These are phyloP conservation scores for Octomys mimax DNA, from an alignment of 2,797 vertebrate species.

Conservation along the genomic window DNA sequence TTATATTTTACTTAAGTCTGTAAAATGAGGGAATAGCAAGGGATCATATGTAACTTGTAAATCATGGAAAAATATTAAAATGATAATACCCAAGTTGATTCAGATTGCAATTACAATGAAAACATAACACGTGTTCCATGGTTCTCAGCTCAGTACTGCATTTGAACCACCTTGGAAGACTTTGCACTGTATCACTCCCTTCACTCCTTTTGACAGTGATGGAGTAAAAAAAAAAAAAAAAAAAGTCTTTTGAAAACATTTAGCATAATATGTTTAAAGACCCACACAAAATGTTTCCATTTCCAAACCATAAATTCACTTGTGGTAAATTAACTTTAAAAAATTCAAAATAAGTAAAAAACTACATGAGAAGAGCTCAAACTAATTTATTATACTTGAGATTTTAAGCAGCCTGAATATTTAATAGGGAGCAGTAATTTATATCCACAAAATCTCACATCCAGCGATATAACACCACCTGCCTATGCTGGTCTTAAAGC, in stretches of 20 bases:
- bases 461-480: background rate
- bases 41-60: background rate
- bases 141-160: background rate
- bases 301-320: constrained; percentile 28
- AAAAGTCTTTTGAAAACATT: constrained; percentile 47
- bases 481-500: background rate
- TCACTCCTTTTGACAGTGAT: background rate
- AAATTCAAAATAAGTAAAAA: constrained; percentile 38
- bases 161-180: background rate
- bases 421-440: constrained; percentile 32
- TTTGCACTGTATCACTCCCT: background rate
- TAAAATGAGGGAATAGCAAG: background rate
- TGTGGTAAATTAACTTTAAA: constrained; percentile 21
- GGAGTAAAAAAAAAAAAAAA: background rate
- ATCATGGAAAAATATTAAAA: background rate
- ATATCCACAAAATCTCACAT: background rate
- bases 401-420: constrained; percentile 21
- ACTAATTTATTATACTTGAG: constrained; percentile 57
- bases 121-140: background rate
- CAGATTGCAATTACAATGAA: background rate
- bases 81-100: background rate
- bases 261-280: constrained; percentile 29
- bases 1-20: background rate
- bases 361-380: background rate
- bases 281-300: constrained; percentile 10